A percentile compares a stretch with the other conserved stretches of the same genome.
phyloP scores from a whole-genome alignment of 2,888 invertebrate genomes.

The Melinaea marsaeus region DNA sequence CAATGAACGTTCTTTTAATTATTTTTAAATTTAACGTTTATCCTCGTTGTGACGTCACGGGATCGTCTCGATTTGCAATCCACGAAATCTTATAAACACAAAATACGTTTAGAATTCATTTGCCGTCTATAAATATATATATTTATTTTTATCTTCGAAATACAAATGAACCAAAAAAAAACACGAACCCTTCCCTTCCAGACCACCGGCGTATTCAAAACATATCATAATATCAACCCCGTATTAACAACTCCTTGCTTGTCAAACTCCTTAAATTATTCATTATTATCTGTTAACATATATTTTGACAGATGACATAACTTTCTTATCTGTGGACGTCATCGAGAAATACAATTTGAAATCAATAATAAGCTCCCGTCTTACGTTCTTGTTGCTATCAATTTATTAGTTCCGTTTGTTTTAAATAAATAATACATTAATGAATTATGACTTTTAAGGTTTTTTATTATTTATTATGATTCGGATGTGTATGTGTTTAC shows the following conservation, averaged over 20 bases:
- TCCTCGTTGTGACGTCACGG: too few relatives aligned
- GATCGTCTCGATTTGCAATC: too few relatives aligned
- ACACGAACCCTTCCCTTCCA: conserved; percentile 26
- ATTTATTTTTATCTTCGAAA: not conserved
- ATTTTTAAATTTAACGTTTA: too few relatives aligned
- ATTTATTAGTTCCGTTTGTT: conserved; percentile 43
- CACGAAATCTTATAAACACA: conserved; percentile 34
- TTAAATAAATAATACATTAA: not conserved
- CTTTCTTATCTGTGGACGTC: conserved; percentile 64
- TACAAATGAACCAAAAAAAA: not conserved
- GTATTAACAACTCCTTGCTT: conserved; percentile 30
- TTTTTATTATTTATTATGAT: too few relatives aligned
- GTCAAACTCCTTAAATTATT: conserved; percentile 63
- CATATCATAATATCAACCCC: conserved; percentile 50
- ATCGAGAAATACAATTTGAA: conserved; percentile 73
- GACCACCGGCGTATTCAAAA: conserved; percentile 74
- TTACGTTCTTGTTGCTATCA: conserved; percentile 68
- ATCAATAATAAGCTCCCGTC: conserved; percentile 75
- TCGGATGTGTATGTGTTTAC: too few relatives aligned
- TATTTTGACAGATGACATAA: conserved; percentile 79
- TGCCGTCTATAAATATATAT: not conserved
- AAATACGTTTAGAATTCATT: conserved; percentile 32
- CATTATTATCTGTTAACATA: conserved; percentile 66
- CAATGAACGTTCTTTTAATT: too few relatives aligned
- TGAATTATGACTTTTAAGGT: not conserved